phyloP scores from a whole-genome alignment of 1,140 invertebrate genomes.

The Diachasma alloeum region DNA sequence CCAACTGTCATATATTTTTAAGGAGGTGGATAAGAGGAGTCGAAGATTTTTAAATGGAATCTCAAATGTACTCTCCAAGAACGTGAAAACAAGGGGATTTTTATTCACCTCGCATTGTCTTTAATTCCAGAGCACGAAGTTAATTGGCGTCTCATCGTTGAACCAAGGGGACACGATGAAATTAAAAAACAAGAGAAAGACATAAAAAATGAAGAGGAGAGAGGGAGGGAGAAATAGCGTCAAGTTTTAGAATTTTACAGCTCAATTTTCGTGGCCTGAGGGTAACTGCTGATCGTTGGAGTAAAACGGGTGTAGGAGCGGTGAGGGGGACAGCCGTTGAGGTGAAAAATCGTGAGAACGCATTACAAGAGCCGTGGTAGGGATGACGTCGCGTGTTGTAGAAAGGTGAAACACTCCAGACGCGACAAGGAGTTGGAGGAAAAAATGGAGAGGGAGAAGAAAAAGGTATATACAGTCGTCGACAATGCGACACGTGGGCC shows the following conservation, averaged over 20 bases:
- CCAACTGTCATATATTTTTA: too few species aligned
- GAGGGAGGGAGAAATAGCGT: neutral
- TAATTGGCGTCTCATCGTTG: conserved; percentile 2
- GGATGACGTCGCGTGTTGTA: conserved; percentile 5
- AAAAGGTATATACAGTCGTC: neutral
- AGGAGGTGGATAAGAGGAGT: too few species aligned
- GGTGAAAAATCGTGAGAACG: conserved; percentile 24
- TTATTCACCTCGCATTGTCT: too few species aligned
- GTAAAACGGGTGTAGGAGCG: neutral
- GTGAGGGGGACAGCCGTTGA: neutral
- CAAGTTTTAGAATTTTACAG: conserved; percentile 13
- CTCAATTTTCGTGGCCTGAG: conserved; percentile 21
- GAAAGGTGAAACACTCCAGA: conserved; percentile 21
- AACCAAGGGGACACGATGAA: neutral
- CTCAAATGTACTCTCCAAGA: too few species aligned
- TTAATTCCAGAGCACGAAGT: neutral
- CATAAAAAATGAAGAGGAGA: neutral
- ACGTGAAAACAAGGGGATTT: too few species aligned
- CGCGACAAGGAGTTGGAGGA: neutral
- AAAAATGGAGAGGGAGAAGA: neutral
- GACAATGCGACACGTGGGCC: conserved; percentile 30
- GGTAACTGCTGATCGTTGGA: conserved; percentile 18
- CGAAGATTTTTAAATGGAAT: too few species aligned
- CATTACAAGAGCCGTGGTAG: neutral
- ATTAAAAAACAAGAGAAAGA: neutral